phyloP scores from a whole-genome alignment of 2,113 vertebrate genomes.

The Cervus canadensis region DNA sequence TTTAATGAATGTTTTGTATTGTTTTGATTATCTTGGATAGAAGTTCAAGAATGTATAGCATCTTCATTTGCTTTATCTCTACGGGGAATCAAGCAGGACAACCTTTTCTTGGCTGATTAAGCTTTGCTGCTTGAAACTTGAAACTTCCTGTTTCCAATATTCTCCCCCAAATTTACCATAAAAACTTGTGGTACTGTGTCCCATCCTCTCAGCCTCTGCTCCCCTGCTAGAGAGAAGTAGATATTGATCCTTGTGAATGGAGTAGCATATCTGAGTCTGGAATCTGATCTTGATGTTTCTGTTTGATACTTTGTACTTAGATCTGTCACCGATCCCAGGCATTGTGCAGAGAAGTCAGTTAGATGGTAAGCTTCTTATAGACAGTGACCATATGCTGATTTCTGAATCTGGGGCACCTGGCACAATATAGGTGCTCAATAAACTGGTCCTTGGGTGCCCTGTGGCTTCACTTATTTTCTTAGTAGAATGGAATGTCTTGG shows the following conservation, averaged over 20 bases:
- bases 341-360: neutral
- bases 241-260: neutral
- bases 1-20: neutral
- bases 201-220: neutral
- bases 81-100: neutral
- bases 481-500: neutral
- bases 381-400: neutral
- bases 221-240: neutral
- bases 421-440: neutral
- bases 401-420: neutral
- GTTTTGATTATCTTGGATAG: neutral
- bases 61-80: neutral
- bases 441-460: neutral
- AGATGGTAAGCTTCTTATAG: neutral
- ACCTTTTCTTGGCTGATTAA: neutral
- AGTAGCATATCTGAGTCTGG: neutral
- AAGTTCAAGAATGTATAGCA: neutral
- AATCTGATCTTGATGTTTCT: neutral
- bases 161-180: neutral
- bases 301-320: neutral
- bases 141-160: neutral
- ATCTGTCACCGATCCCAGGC: neutral
- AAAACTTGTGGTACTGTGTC: neutral
- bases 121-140: neutral
- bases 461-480: neutral